Evolutionary conservation across 2,113 vertebrate species (phyloP), one percentile per base, ranked within the genome.

Genomic region (Eurypyga helias): DNA sequence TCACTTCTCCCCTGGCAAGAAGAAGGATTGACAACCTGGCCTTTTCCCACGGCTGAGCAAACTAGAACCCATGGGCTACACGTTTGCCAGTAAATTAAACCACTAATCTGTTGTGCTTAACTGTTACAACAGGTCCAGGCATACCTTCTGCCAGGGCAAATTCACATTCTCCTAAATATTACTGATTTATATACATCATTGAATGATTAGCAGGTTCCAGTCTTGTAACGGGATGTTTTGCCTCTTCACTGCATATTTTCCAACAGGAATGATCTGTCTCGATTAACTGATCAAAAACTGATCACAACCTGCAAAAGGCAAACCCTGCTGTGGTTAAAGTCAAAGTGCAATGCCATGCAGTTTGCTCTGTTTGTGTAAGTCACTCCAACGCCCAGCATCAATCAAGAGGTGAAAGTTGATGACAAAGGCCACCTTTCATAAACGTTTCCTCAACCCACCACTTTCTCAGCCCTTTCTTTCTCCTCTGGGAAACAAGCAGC

Each of bases 11-110:
- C 33, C 29, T 76, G 26, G 77, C 3, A 15, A 89, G 87, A 89
- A 79, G 55, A 64, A 69, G 75, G 79, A 62, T 69, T 72, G 70
- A 93, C 91, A 96, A 66, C 69, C 57, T 46, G 49, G 57, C 45
- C 57, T 89, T 96, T 95, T 95, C 93, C 91, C 87, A 95, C 3
- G 7, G 60, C 89, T 83, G 46, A 87, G 55, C 72, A 66, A 87
- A 95, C 46, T 64, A 71, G 66, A 89, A 96, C 66, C 84, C 54
- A 90, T 87, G 82, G 84, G 72, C 82, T 88, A 92, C 66, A 57
- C 1, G 2, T 76, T 64, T 92, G 79, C 49, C 45, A 86, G 70
- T 80, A 93, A 90, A 76, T 72, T 55, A 88, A 88, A 95, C 54
- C 48, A 92, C 33, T 94, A 60, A 89, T 79, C 78, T 76, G 28